Evolutionary conservation across 2,888 invertebrate species (phyloP), one percentile per base, ranked within the genome.

Genomic region (Gnatocerus cornutus): DNA sequence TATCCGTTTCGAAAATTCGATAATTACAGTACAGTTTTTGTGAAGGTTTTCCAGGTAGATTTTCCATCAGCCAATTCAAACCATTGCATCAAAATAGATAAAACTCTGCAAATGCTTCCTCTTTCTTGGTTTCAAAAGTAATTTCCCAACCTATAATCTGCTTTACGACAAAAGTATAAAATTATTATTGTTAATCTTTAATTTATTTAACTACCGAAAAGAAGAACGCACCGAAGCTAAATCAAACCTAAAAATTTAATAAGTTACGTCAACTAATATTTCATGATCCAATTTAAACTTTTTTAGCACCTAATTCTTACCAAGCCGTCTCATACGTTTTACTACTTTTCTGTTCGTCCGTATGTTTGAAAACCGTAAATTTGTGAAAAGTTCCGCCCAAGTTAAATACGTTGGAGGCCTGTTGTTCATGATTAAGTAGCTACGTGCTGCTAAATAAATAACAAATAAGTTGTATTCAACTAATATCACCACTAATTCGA

Each of bases 221-320:
- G 3, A 5, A 41, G 12, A 41, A 12, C 9, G 9, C 41, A 41
- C 41, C 3, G n/a, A 12, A 41, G 12, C 41, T 41, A 41, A 41
- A 41, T 41, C 41, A 41, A 41, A 41, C 6, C 7, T 50, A 50
- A 50, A 50, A 50, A 50, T 50, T 50, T 50, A 5, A 50, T 50
- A 29, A 50, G 21, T 50, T 50, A n/a, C 29, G 27, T 29, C 10
- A 29, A 29, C 48, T 50, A 50, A 50, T 50, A 50, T 50, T 50
- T 50, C 29, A 50, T 50, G 16, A 50, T 10, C 29, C 21, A 50
- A 50, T 50, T 50, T 50, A 50, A 50, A 46, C 46, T 27, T 50
- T 50, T 50, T 50, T 50, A 50, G 21, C 48, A 27, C 48, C 27
- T 50, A 41, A 41, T 41, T 29, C 29, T 29, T 50, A 29, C 48